phyloP scores from a whole-genome alignment of 2,113 vertebrate genomes.

The Tachysurus fulvidraco region DNA sequence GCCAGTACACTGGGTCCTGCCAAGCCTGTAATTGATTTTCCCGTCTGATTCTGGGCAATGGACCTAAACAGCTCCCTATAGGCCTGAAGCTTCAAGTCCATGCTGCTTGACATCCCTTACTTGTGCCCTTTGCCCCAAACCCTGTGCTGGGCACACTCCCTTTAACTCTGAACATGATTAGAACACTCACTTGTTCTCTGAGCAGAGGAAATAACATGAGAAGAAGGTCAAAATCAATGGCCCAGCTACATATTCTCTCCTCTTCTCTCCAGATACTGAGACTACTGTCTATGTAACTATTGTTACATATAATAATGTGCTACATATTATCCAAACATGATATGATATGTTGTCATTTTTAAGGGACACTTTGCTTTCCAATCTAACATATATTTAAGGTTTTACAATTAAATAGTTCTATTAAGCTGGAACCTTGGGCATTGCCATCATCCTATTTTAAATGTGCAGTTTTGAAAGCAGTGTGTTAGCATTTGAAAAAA shows the following conservation, averaged over 20 bases:
- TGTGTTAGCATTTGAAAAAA: no score
- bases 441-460: no score
- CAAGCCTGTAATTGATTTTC: constrained; percentile 56
- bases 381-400: no score
- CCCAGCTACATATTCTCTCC: constrained; percentile 49
- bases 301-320: constrained; percentile 65
- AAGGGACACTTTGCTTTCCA: background rate
- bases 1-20: constrained; percentile 30
- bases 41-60: constrained; percentile 35
- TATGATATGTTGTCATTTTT: background rate
- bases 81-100: constrained; percentile 39
- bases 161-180: constrained; percentile 61
- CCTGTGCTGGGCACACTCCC: constrained; percentile 57
- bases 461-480: no score
- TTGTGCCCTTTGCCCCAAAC: constrained; percentile 12
- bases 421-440: no score
- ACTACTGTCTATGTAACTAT: no score
- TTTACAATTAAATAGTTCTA: no score
- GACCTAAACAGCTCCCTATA: constrained; percentile 42
- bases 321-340: background rate
- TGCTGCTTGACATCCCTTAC: constrained; percentile 9
- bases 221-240: constrained; percentile 71
- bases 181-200: constrained; percentile 62
- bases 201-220: constrained; percentile 66
- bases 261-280: no score